A percentile compares a stretch with the other conserved stretches of the same genome.
These are phyloP conservation scores for Trematomus bernacchii DNA, from an alignment of 2,797 vertebrate genomes.

Conservation along the genomic window DNA sequence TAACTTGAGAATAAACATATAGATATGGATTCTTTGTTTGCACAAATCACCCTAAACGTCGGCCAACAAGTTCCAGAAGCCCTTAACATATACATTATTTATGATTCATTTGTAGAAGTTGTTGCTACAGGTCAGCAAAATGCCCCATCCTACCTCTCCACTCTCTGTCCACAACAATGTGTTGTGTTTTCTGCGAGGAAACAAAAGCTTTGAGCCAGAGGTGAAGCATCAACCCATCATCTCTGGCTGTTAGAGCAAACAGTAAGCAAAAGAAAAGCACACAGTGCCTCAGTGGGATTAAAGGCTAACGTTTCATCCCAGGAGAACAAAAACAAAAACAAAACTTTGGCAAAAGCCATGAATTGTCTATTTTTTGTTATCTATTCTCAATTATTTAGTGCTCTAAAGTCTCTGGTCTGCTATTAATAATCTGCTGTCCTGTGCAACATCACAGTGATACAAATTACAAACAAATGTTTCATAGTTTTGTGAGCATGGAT, in stretches of 20 bases:
- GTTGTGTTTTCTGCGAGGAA: conserved; percentile 3
- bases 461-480: not conserved
- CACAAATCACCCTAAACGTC: not conserved
- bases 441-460: not conserved
- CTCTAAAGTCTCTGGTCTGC: not conserved
- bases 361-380: not conserved
- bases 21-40: not conserved
- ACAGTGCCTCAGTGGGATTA: not conserved
- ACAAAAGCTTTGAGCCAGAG: conserved; percentile 1
- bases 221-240: not conserved
- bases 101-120: not conserved
- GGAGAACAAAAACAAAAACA: not conserved
- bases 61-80: not conserved
- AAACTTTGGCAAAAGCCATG: not conserved
- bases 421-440: not conserved
- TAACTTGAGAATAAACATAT: not conserved
- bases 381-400: not conserved
- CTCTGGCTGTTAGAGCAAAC: not conserved
- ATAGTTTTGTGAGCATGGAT: not conserved
- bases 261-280: not conserved
- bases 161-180: conserved; percentile 4
- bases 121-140: not conserved
- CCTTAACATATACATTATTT: not conserved
- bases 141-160: too few relatives aligned
- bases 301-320: not conserved